A percentile compares a stretch with the other conserved stretches of the same genome.
Evolutionary conservation across 2,888 invertebrate species (phyloP).

Genomic region (Pristionchus japonicus): DNA sequence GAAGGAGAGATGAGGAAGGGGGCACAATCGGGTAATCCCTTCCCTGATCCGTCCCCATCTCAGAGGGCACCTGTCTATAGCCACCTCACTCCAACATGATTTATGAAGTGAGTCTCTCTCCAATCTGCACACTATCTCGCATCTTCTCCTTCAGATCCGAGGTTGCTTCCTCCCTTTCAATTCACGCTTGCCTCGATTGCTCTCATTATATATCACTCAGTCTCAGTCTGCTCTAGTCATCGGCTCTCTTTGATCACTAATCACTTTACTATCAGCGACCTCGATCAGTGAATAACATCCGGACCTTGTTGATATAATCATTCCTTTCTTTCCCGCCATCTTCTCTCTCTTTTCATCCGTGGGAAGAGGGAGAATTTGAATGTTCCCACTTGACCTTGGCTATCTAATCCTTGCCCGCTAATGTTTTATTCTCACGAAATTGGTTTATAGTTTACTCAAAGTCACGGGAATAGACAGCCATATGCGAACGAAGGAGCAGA

Average conservation of each 20-base stretch:
- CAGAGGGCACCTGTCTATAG: slow-evolving; percentile 24
- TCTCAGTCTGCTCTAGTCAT: not conserved
- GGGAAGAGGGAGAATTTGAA: not conserved
- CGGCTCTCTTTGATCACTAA: slow-evolving; percentile 13
- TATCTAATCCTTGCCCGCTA: not conserved
- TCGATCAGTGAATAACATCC: slow-evolving; percentile 13
- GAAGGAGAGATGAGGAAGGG: not conserved
- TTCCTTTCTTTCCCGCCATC: not conserved
- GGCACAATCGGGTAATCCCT: not conserved
- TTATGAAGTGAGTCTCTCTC: slow-evolving; percentile 11
- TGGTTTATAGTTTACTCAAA: slow-evolving; percentile 17
- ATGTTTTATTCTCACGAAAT: slow-evolving; percentile 16
- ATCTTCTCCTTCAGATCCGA: not conserved
- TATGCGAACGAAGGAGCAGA: not conserved
- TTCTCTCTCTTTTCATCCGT: not conserved
- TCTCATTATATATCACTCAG: slow-evolving; percentile 2
- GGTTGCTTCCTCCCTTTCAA: slow-evolving; percentile 2
- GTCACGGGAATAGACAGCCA: slow-evolving; percentile 20
- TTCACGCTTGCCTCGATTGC: slow-evolving; percentile 5
- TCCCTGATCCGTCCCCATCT: not conserved
- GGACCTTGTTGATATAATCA: slow-evolving; percentile 6
- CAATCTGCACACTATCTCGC: not conserved
- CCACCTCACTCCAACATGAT: slow-evolving; percentile 22
- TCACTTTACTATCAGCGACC: not conserved
- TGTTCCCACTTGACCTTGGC: slow-evolving; percentile 18